Evolutionary conservation across 2,797 vertebrate species (phyloP), one percentile per base, ranked within the genome.

Genomic region (Phaenicophaeus curvirostris): DNA sequence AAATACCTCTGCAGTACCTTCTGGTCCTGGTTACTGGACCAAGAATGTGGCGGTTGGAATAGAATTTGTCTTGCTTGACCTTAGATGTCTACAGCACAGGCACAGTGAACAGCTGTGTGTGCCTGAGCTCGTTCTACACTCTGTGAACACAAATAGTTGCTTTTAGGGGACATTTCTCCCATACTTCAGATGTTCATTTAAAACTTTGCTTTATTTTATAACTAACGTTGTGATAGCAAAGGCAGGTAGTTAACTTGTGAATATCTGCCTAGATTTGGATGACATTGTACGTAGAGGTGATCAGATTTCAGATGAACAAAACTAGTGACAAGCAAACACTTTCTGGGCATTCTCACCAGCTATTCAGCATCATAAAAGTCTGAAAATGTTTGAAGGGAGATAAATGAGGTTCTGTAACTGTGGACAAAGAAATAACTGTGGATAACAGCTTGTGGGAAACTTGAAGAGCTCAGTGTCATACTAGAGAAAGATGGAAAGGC

Each of bases 111-210:
- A 61, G 66, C 37, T 80, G 89, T 75, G 39, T 11, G 7, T 39
- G 28, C 18, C 24, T 35, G 14, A 41, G 59, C 35, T 79, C 1
- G 0, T 33, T 50, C n/a, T 55, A 5, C n/a, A 18, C 27, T 83
- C 0, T 0, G 14, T 65, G 24, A 33, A 51, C 6, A 35, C 11
- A 58, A 54, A 17, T 17, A 24, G 13, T 51, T 76, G 31, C 33
- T 31, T 73, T 54, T n/a, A 78, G 30, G 50, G 54, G 23, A 31
- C 3, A 2, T 53, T 73, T 89, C 27, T 82, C 28, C 37, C 31
- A 7, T 57, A 37, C 30, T 65, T 91, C 33, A 63, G 48, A 30
- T 9, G 37, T 42, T 67, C 46, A 8, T 30, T 66, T 69, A 16
- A 30, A 5, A 71, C 50, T 50, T 54, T 25, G 4, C 54, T 44